Conservation (phyloP, 2,888 invertebrate species). For the Drosophila buzzatii region DNA sequence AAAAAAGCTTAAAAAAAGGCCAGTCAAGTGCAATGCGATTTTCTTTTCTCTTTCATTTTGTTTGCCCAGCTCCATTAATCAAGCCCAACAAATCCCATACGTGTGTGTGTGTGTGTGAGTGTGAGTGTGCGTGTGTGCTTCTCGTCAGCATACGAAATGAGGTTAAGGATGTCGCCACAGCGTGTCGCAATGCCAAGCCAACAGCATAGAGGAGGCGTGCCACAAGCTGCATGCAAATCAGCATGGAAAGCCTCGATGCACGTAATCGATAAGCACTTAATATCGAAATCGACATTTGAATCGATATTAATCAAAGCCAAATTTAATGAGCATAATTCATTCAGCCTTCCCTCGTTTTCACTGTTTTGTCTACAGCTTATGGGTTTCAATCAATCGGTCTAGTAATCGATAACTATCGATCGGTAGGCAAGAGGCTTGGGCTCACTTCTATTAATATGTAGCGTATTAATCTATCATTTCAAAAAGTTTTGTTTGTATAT, state of each 20-base stretch:
- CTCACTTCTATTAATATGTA: not conserved
- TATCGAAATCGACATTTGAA: conserved; percentile 24
- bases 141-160: conserved; percentile 26
- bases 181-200: not conserved
- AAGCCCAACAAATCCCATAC: conserved; percentile 6
- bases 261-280: conserved; percentile 43
- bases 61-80: conserved; percentile 8
- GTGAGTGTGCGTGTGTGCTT: not conserved
- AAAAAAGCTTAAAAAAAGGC: not conserved
- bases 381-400: too few relatives aligned
- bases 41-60: not conserved
- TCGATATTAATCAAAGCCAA: conserved; percentile 5
- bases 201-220: conserved; percentile 10
- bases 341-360: not conserved
- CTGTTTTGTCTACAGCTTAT: not conserved
- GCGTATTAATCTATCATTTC: not conserved
- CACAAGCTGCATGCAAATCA: conserved; percentile 31
- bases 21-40: conserved; percentile 4
- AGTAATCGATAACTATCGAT: not conserved
- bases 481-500: not conserved
- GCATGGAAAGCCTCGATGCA: conserved; percentile 6
- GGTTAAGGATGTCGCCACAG: conserved; percentile 35
- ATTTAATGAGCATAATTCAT: not conserved
- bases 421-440: not conserved
- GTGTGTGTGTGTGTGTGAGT: not conserved